Evolutionary conservation across 2,888 invertebrate species (phyloP).

Genomic region (Aplocera efformata): DNA sequence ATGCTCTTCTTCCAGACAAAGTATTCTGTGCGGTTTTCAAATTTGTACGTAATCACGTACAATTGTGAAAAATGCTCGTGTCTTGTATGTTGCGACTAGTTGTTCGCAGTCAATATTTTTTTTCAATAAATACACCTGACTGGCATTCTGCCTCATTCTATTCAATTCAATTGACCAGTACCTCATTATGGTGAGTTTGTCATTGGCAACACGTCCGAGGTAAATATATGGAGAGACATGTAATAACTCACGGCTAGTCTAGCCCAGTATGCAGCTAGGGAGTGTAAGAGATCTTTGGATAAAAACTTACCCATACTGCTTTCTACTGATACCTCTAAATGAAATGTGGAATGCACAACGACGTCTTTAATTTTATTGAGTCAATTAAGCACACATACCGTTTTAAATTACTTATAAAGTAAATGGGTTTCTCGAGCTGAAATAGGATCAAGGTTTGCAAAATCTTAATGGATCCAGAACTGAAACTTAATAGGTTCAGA

Average conservation of each 20-base stretch:
- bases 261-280: conserved; percentile 31
- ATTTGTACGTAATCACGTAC: no score
- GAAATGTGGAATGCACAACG: conserved; percentile 31
- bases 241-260: conserved; percentile 54
- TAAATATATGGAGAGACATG: conserved; percentile 53
- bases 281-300: conserved; percentile 40
- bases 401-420: no score
- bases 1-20: no score
- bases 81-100: no score
- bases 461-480: no score
- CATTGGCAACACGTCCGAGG: conserved; percentile 38
- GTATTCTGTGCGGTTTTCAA: no score
- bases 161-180: conserved; percentile 13
- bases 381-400: conserved; percentile 16
- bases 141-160: conserved; percentile 14
- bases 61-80: no score
- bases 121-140: no score
- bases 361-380: conserved; percentile 24
- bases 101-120: no score
- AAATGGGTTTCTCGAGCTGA: no score
- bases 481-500: no score
- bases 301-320: conserved; percentile 58
- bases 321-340: conserved; percentile 54
- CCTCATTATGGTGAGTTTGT: conserved; percentile 52
- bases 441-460: no score